These are phyloP conservation scores for Pterocles burchelli DNA, from an alignment of 2,113 vertebrate genomes.

Conservation along the genomic window DNA sequence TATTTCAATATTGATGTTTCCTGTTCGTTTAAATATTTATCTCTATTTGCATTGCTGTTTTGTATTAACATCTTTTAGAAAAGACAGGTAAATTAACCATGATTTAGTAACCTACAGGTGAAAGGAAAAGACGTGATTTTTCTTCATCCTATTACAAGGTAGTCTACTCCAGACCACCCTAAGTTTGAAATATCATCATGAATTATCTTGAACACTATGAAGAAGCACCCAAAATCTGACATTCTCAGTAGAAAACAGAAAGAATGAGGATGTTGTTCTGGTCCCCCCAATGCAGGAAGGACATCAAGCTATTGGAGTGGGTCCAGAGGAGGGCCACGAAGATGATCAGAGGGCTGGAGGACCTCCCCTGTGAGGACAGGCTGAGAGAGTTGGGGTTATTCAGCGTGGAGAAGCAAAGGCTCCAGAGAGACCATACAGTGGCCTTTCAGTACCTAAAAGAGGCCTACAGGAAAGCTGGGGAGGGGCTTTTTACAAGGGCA, in stretches of 20 bases:
- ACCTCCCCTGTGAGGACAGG: no score
- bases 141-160: background rate
- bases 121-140: background rate
- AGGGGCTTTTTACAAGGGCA: no score
- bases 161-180: background rate
- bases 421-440: no score
- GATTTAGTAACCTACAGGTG: background rate
- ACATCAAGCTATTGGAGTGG: no score
- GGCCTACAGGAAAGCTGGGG: no score
- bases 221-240: background rate
- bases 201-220: background rate
- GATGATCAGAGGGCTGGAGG: no score
- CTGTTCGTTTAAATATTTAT: conserved; percentile 2
- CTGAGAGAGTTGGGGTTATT: no score
- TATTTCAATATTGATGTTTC: background rate
- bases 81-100: conserved; percentile 3
- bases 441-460: no score
- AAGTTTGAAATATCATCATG: background rate
- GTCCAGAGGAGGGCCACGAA: no score
- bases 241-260: background rate
- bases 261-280: background rate
- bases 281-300: no score
- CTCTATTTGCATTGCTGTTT: background rate
- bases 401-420: no score
- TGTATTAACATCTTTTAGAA: background rate